Evolutionary conservation across 2,113 vertebrate genomes (phyloP).

Genomic region (Pithys albifrons): DNA sequence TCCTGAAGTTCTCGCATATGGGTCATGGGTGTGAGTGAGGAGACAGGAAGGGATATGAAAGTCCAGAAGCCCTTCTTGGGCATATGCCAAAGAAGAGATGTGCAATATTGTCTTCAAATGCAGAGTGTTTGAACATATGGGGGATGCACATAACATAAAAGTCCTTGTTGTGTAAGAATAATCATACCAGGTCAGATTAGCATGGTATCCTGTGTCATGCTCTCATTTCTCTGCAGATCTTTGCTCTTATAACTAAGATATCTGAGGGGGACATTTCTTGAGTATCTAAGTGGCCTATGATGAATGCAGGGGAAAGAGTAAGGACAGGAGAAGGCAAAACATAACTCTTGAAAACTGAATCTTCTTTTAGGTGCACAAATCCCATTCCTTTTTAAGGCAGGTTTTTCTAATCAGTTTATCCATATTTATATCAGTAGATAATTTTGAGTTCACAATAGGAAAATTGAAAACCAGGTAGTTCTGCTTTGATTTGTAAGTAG

Average conservation of each 20-base stretch:
- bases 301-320: background rate
- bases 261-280: background rate
- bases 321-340: background rate
- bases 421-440: background rate
- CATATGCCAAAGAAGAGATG: background rate
- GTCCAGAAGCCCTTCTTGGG: background rate
- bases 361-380: background rate
- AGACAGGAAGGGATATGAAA: background rate
- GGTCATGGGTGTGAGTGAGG: slow-evolving; percentile 26
- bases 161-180: background rate
- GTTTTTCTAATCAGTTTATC: background rate
- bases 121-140: slow-evolving; percentile 20
- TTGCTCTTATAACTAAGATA: background rate
- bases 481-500: background rate
- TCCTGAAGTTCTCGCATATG: slow-evolving; percentile 42
- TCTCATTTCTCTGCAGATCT: background rate
- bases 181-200: background rate
- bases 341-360: background rate
- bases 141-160: background rate
- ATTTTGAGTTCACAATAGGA: background rate
- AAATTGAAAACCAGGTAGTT: background rate
- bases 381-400: background rate
- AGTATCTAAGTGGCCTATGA: background rate
- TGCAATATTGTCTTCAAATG: slow-evolving; percentile 23
- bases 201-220: background rate